phyloP scores from a whole-genome alignment of 2,113 vertebrate species.

The Dipodomys merriami region DNA sequence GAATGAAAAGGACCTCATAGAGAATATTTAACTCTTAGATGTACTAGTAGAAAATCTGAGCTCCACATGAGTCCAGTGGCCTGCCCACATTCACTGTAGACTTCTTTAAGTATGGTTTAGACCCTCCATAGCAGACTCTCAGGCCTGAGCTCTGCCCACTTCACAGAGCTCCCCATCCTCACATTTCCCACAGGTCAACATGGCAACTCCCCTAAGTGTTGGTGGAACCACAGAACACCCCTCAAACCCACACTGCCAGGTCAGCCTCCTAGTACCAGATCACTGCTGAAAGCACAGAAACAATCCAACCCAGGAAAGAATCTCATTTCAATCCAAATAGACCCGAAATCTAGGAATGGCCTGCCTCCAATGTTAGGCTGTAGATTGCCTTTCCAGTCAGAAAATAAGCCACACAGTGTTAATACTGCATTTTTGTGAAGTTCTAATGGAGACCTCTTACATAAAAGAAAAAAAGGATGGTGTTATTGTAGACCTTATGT shows the following conservation, averaged over 20 bases:
- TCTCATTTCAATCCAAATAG: constrained; percentile 24
- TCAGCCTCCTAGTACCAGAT: not conserved
- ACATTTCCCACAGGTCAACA: not conserved
- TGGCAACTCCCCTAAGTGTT: not conserved
- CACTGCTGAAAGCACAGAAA: not conserved
- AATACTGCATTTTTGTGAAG: too few relatives aligned
- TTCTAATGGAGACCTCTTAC: not conserved
- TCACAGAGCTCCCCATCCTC: not conserved
- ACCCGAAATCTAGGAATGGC: not conserved
- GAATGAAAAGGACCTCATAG: not conserved
- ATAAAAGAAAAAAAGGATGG: not conserved
- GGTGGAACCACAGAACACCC: not conserved
- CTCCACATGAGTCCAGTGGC: not conserved
- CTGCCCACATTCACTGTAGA: not conserved
- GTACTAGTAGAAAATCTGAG: not conserved
- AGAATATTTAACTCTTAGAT: not conserved
- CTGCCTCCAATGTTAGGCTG: not conserved
- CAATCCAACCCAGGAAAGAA: constrained; percentile 7
- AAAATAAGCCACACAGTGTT: not conserved
- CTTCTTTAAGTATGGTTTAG: not conserved
- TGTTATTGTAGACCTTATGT: not conserved
- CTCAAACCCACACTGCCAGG: not conserved
- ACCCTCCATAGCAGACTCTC: not conserved
- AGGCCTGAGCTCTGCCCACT: not conserved
- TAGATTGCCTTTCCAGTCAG: not conserved